These are phyloP conservation scores for Notolepis coatsorum DNA, from an alignment of 2,797 vertebrate species.

Conservation along the genomic window DNA sequence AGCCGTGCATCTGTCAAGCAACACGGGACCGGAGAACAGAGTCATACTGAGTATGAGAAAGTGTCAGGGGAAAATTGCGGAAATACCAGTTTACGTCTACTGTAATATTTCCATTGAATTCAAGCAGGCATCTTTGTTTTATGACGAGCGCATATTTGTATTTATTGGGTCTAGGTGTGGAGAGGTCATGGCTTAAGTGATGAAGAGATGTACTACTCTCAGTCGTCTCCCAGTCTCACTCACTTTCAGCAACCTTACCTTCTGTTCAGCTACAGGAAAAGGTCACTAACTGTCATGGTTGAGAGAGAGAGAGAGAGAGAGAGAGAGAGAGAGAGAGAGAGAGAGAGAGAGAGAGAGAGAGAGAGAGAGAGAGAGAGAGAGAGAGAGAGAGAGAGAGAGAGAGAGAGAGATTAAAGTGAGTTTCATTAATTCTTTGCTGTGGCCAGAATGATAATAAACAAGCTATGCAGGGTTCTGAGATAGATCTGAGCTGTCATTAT, in stretches of 20 bases:
- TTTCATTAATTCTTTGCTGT: too few species aligned
- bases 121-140: slow-evolving; percentile 30
- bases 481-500: too few species aligned
- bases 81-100: slow-evolving; percentile 15
- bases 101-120: slow-evolving; percentile 37
- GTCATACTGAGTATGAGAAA: slow-evolving; percentile 3
- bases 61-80: not conserved
- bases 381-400: slow-evolving; percentile 40
- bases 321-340: slow-evolving; percentile 17
- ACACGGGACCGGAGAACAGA: slow-evolving; percentile 17
- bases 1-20: slow-evolving; percentile 57
- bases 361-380: slow-evolving; percentile 21
- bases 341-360: slow-evolving; percentile 43
- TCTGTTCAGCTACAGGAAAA: slow-evolving; percentile 24
- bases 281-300: slow-evolving; percentile 28
- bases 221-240: not conserved
- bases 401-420: too few species aligned
- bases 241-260: not conserved
- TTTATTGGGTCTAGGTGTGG: not conserved
- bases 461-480: too few species aligned
- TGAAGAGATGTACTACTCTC: slow-evolving; percentile 5
- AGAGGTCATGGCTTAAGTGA: slow-evolving; percentile 29
- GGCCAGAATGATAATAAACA: too few species aligned
- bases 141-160: slow-evolving; percentile 17
- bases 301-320: slow-evolving; percentile 46